Conservation (phyloP, 2,888 invertebrate genomes). For the Pteria penguin region DNA sequence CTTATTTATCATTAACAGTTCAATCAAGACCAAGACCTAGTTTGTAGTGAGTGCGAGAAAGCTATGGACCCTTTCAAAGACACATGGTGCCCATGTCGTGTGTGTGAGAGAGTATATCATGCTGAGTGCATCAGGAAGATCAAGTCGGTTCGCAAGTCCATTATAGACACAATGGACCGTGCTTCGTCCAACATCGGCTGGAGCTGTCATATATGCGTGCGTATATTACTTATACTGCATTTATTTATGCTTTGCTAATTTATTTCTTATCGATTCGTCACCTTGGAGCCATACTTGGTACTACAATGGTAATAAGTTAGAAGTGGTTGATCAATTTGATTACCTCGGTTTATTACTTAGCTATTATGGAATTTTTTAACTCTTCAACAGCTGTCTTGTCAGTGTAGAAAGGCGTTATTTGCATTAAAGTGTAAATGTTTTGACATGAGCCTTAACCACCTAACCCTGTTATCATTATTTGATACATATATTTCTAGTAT, state of each 20-base stretch:
- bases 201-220: conserved; percentile 54
- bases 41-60: conserved; percentile 7
- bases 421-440: too few species aligned
- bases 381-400: too few species aligned
- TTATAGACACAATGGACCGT: conserved; percentile 39
- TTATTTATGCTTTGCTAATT: neutral
- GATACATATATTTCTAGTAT: too few species aligned
- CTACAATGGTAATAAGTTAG: neutral
- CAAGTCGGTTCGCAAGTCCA: conserved; percentile 35
- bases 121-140: conserved; percentile 31
- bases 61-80: conserved; percentile 7
- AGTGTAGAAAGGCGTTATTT: too few species aligned
- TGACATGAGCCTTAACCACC: too few species aligned
- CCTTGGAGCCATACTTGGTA: too few species aligned
- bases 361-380: too few species aligned
- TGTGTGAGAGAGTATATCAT: conserved; percentile 50
- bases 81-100: conserved; percentile 39
- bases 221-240: too few species aligned
- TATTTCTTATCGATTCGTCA: too few species aligned
- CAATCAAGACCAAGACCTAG: conserved; percentile 10
- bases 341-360: too few species aligned
- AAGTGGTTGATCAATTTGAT: neutral
- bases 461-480: too few species aligned
- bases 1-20: too few species aligned
- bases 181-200: conserved; percentile 48